Base-by-base conservation (phyloP, 2,888 invertebrate species). In the Aphidius colemani region DNA sequence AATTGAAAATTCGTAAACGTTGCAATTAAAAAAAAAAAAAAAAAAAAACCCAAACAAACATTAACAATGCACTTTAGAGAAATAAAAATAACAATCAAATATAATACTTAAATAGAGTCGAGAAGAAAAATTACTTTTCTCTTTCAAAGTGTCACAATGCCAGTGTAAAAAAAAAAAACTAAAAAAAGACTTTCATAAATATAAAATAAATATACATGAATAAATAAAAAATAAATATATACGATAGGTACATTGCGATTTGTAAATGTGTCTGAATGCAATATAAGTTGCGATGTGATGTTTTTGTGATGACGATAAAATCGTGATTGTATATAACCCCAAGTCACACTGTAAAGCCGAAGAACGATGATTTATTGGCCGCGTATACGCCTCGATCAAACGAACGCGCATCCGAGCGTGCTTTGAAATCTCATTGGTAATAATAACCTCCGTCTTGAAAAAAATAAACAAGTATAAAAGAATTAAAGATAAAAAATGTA, bases 1-100 rank as follows among this genome's bases (percentile, higher is more conserved):
- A 65, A 70, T 67, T 69, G 67, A 67, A 64, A 70, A 70, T 72
- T 72, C 70, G 70, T 69, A 67, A 68, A 70, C 69, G 44, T 9
- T 11, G 11, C 30, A 30, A 51, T 10, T n/a, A 49, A 48, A 48
- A 13, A 13, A 7, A 13, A 48, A 48, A 48, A 48, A 11, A 48
- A 48, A 10, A 48, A 46, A 46, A 46, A 8, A 9, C 7, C 6
- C 7, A 7, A 48, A 48, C 46, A n/a, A 48, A 10, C 46, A 30
- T 30, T 30, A 30, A 30, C 30, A 30, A 30, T 30, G 2, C 3
- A 30, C 30, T 30, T 30, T 3, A 30, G 5, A 30, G 30, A 30
- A 30, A 30, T 30, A 30, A 30, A 30, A 30, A 30, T 30, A 30
- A 30, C 5, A 30, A 30, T 5, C 30, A 30, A 30, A 30, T 30